These are phyloP conservation scores for Proisotoma minuta DNA, from an alignment of 2,888 invertebrate species.

Conservation along the genomic window DNA sequence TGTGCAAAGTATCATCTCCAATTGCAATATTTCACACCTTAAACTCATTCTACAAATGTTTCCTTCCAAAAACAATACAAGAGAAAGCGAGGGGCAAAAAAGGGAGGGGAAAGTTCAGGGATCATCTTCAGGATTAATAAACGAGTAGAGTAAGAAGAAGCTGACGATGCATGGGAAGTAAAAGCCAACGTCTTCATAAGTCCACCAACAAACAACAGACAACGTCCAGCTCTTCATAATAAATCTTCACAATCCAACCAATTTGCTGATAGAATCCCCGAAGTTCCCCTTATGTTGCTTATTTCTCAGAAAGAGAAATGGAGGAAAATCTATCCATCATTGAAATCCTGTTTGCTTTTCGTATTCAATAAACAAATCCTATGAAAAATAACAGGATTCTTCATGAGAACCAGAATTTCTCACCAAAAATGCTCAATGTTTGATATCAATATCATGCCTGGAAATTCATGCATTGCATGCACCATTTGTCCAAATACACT, in stretches of 20 bases:
- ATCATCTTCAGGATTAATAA: too few relatives aligned
- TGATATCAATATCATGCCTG: neutral
- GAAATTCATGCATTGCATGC: too few relatives aligned
- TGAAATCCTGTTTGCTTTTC: neutral
- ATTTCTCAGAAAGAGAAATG: neutral
- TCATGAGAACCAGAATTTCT: neutral
- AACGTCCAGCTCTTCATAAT: slow-evolving; percentile 8
- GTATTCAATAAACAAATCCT: neutral
- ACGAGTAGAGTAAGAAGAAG: too few relatives aligned
- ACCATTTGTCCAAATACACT: neutral
- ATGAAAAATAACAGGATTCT: neutral
- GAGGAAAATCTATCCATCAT: neutral
- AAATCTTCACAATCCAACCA: slow-evolving; percentile 23
- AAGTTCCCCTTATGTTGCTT: slow-evolving; percentile 20
- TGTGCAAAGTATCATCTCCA: too few relatives aligned
- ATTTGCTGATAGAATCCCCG: slow-evolving; percentile 28
- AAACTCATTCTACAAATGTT: too few relatives aligned
- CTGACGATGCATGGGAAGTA: neutral
- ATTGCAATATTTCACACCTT: too few relatives aligned
- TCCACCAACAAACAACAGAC: too few relatives aligned
- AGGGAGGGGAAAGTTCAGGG: too few relatives aligned
- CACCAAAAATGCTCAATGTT: neutral
- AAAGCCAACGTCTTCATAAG: too few relatives aligned
- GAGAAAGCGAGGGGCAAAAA: too few relatives aligned
- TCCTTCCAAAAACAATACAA: too few relatives aligned